Conservation (phyloP, 2,113 vertebrate genomes). For the Ammospiza caudacuta region DNA sequence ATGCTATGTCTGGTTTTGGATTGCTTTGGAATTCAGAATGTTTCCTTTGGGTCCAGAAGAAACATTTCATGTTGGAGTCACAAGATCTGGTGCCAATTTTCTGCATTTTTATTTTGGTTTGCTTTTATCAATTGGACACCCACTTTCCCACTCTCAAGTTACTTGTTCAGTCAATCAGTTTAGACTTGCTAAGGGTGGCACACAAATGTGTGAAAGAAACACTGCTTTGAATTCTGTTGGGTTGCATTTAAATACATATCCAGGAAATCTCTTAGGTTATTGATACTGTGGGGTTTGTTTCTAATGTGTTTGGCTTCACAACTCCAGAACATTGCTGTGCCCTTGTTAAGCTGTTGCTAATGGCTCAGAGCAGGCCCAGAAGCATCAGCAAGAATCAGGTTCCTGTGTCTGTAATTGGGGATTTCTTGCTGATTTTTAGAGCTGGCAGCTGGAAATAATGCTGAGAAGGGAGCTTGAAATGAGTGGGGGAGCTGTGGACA, state of each 20-base stretch:
- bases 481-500: not conserved
- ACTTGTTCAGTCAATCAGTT: not conserved
- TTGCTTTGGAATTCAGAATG: not conserved
- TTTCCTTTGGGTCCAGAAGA: not conserved
- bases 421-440: constrained; percentile 14
- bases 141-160: not conserved
- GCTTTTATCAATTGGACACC: not conserved
- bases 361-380: not conserved
- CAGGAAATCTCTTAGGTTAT: not conserved
- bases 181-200: not conserved
- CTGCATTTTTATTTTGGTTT: not conserved
- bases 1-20: not conserved
- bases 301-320: not conserved
- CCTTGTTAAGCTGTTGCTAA: not conserved
- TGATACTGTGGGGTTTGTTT: not conserved
- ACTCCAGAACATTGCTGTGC: not conserved
- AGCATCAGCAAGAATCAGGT: not conserved
- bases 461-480: not conserved
- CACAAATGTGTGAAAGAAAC: not conserved
- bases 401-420: not conserved
- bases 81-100: not conserved
- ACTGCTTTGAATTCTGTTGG: not conserved
- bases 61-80: not conserved
- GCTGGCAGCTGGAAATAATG: not conserved
- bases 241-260: not conserved